Evolutionary conservation across 2,888 invertebrate species (phyloP).

Genomic region (Seira musarum): DNA sequence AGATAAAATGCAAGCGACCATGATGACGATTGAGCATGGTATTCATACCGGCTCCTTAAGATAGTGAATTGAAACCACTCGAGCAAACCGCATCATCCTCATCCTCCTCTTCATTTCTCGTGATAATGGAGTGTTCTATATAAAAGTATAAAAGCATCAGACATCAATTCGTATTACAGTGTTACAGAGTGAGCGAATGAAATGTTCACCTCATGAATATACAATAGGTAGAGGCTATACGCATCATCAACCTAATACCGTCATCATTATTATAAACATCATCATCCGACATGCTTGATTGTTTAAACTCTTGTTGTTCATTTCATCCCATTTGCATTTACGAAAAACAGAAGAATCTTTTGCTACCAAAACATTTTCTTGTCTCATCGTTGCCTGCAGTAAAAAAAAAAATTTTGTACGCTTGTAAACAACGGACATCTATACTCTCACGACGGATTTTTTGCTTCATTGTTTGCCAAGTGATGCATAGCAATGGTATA

Average conservation of each 20-base stretch:
- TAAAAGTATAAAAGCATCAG: neutral
- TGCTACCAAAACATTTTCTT: slow-evolving; percentile 19
- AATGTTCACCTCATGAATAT: slow-evolving; percentile 48
- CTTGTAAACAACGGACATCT: too few relatives aligned
- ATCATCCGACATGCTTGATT: slow-evolving; percentile 32
- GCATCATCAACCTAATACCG: slow-evolving; percentile 61
- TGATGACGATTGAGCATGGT: neutral
- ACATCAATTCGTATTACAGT: neutral
- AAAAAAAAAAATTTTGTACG: too few relatives aligned
- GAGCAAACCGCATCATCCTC: slow-evolving; percentile 51
- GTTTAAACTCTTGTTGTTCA: slow-evolving; percentile 18
- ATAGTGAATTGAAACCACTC: slow-evolving; percentile 49
- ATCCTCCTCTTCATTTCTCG: slow-evolving; percentile 24
- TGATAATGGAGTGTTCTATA: too few relatives aligned
- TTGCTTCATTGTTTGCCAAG: too few relatives aligned
- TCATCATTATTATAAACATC: slow-evolving; percentile 36
- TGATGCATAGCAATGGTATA: too few relatives aligned
- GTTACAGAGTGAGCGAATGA: slow-evolving; percentile 8
- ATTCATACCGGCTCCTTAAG: slow-evolving; percentile 37
- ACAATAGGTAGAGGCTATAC: slow-evolving; percentile 48
- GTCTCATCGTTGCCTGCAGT: too few relatives aligned
- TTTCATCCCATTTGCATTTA: neutral
- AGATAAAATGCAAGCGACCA: neutral
- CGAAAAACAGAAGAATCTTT: neutral
- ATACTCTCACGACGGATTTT: too few relatives aligned